Base-by-base conservation (phyloP, 1,140 invertebrate species). In the Bombus confusus region DNA sequence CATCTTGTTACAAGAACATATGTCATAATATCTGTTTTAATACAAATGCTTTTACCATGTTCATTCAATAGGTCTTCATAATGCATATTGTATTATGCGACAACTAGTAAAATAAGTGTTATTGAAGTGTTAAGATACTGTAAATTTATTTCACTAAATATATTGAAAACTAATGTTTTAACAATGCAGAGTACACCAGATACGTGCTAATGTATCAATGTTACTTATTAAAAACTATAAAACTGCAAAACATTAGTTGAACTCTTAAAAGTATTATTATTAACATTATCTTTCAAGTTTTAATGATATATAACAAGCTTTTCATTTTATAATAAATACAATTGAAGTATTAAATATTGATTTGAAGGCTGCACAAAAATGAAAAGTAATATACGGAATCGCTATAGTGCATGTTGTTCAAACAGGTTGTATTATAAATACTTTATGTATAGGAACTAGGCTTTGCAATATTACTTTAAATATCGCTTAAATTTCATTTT, bases 1-100 rank as follows among this genome's bases (percentile, higher is more conserved):
- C 41, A 77, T 66, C 76, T 89, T 87, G 75, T 89, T 86, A 86
- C 39, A 62, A 72, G 37, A 84, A 59, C 72, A 41, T 86, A 64
- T 75, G 76, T 39, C 78, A 86, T 75, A 81, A 90, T 52, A 80
- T 59, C 18, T 64, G 37, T 78, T 78, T 78, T 71, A 68, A 72
- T 62, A 34, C 41, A 84, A 80, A 43, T 80, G 76, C 76, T 84
- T 80, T 79, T 72, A 72, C 39, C 31, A 69, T 34, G 47, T 80
- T 79, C 66, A 47, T 71, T 62, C n/a, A 84, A 72, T 22, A 57
- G 41, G 18, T 79, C 52, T 79, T 78, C 64, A 79, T 84, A 37
- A 59, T 84, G 66, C 47, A 71, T 41, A 43, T 52, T 52, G 47
- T 79, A 77, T 59, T 79, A 79, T 57, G 25, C 28, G n/a, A 39